Base-by-base conservation (phyloP, 2,888 invertebrate genomes). In the Dioctria linearis region DNA sequence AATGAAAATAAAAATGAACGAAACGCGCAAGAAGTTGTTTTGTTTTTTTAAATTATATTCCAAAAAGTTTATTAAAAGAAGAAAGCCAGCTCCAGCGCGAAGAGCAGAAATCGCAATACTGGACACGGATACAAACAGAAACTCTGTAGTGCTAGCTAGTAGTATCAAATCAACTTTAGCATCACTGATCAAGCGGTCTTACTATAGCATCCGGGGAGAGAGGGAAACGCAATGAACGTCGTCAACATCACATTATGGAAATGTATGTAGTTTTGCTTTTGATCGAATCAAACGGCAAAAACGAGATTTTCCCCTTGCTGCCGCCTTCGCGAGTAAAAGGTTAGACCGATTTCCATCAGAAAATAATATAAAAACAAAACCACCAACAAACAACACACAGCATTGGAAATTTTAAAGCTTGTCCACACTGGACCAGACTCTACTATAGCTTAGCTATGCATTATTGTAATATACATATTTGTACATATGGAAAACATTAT, bases 271-370 rank as follows among this genome's bases (percentile, higher is more conserved):
- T 46, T 51, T 71, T 71, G 49, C n/a, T 57, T 49, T 40, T 39
- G 51, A 71, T 51, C 46, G 49, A 71, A 71, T 51, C 71, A 71
- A 71, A 51, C 46, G 46, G 25, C n/a, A n/a, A 57, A 57, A 57
- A 57, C 57, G 1, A 57, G 57, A 57, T 57, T 57, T 57, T 11
- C 57, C 57, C 57, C 11, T 57, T 57, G 11, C 51, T 51, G 51
- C 11, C 57, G 11, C n/a, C 46, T 46, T 8, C 25, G 25, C 25
- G 25, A 46, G 46, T 46, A 2, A 46, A 46, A 46, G 8, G 46
- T 8, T 46, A 46, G 46, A 46, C 46, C 46, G 46, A 46, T 46
- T 46, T 46, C 46, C 8, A 6, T 8, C 46, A 46, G 8, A 46
- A 46, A 46, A 8, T 25, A 25, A 25, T 1, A 25, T 25, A 25